A percentile compares a stretch with the other conserved stretches of the same genome.
Conservation (phyloP, 2,888 invertebrate species). For the Pyrrhia umbra region DNA sequence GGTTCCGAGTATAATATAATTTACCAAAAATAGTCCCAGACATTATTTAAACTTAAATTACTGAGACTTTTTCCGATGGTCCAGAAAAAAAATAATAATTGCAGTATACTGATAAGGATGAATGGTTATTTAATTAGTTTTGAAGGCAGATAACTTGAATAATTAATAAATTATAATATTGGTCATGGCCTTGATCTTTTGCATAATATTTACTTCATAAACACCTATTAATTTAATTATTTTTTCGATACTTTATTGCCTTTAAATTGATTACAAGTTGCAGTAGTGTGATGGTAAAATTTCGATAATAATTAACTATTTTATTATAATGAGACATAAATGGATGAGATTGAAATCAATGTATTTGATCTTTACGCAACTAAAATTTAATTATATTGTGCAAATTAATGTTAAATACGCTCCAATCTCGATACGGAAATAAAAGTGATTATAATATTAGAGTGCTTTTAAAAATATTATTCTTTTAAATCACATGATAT, state of each 20-base stretch:
- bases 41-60: no score
- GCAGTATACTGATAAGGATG: no score
- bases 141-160: constrained; percentile 20
- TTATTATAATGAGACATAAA: not conserved
- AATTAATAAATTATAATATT: constrained; percentile 17
- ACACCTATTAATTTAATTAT: not conserved
- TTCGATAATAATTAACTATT: constrained; percentile 6
- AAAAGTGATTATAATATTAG: not conserved
- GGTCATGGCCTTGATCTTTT: constrained; percentile 19
- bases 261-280: not conserved
- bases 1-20: no score
- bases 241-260: not conserved
- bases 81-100: no score
- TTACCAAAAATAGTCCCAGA: no score
- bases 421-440: not conserved
- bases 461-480: no score
- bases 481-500: no score
- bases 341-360: constrained; percentile 9
- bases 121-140: not conserved
- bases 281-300: constrained; percentile 7
- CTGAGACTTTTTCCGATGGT: no score
- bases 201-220: not conserved
- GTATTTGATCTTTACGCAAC: constrained; percentile 25
- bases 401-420: not conserved
- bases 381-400: not conserved